phyloP scores from a whole-genome alignment of 1,140 invertebrate genomes.

The Meloidogyne hapla region DNA sequence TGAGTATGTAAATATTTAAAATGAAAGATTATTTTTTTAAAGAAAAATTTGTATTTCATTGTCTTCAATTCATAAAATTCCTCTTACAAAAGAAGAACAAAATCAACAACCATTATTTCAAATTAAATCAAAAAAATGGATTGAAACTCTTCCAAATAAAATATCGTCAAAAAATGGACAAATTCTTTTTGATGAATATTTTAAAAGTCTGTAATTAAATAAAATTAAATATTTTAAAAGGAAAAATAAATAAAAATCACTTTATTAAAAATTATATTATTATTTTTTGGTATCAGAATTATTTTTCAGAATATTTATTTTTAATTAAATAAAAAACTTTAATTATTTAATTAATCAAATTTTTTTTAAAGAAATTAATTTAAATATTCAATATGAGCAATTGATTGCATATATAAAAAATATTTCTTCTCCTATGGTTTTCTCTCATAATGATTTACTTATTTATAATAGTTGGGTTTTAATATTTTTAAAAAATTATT shows the following conservation, averaged over 20 bases:
- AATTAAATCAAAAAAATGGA: slow-evolving; percentile 75
- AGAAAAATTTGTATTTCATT: slow-evolving; percentile 75
- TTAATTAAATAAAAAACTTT: too few species aligned
- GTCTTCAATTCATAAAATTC: slow-evolving; percentile 73
- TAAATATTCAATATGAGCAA: slow-evolving; percentile 23
- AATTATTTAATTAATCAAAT: too few species aligned
- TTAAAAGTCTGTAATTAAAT: background rate
- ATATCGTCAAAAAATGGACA: slow-evolving; percentile 14
- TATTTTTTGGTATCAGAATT: too few species aligned
- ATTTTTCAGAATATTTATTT: too few species aligned
- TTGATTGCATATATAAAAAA: slow-evolving; percentile 12
- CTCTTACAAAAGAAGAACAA: slow-evolving; percentile 38
- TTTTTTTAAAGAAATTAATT: slow-evolving; percentile 5
- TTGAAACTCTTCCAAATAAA: slow-evolving; percentile 67
- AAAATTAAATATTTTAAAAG: background rate
- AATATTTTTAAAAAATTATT: background rate
- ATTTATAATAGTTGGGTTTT: slow-evolving; percentile 76
- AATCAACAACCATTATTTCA: slow-evolving; percentile 71
- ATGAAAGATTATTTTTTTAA: slow-evolving; percentile 23
- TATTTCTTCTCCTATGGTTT: slow-evolving; percentile 72
- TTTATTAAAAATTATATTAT: too few species aligned
- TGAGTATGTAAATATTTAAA: slow-evolving; percentile 44
- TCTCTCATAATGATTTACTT: slow-evolving; percentile 94
- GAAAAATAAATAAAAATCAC: too few species aligned
- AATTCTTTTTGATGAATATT: slow-evolving; percentile 44